Evolutionary conservation across 2,113 vertebrate species (phyloP).

Genomic region (Clarias batrachus): DNA sequence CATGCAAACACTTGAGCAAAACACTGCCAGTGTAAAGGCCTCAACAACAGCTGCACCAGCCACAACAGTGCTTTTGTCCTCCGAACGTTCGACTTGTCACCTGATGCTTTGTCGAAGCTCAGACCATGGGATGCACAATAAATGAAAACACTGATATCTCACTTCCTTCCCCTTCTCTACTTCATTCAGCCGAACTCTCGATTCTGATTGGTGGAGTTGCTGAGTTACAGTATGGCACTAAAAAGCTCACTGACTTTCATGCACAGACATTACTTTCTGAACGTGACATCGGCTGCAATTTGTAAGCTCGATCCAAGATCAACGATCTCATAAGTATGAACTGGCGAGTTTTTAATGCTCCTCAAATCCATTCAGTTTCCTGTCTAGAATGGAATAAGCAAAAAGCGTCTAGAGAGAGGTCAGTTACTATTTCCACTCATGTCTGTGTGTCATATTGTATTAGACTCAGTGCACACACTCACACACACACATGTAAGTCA

Average conservation of each 20-base stretch:
- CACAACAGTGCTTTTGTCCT: conserved; percentile 24
- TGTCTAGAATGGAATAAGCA: not conserved
- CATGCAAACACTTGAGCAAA: conserved; percentile 1
- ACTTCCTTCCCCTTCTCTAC: not conserved
- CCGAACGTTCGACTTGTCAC: conserved; percentile 20
- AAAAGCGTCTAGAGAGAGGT: not conserved
- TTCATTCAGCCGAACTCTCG: too few relatives aligned
- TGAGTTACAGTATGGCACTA: not conserved
- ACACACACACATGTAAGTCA: not conserved
- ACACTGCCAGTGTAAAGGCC: not conserved
- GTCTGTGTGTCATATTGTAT: not conserved
- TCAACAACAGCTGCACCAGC: conserved; percentile 6
- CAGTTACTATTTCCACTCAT: not conserved
- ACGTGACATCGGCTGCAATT: not conserved
- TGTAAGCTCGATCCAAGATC: not conserved
- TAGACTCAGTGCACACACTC: not conserved
- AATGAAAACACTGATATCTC: conserved; percentile 36
- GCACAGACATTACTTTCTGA: not conserved
- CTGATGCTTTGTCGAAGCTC: not conserved
- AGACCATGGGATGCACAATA: conserved; percentile 1
- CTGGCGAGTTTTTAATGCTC: not conserved
- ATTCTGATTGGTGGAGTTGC: not conserved
- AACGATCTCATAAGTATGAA: not conserved
- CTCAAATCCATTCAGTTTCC: not conserved
- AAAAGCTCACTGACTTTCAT: not conserved